Evolutionary conservation across 2,797 vertebrate species (phyloP).

Genomic region (Mareca strepera): DNA sequence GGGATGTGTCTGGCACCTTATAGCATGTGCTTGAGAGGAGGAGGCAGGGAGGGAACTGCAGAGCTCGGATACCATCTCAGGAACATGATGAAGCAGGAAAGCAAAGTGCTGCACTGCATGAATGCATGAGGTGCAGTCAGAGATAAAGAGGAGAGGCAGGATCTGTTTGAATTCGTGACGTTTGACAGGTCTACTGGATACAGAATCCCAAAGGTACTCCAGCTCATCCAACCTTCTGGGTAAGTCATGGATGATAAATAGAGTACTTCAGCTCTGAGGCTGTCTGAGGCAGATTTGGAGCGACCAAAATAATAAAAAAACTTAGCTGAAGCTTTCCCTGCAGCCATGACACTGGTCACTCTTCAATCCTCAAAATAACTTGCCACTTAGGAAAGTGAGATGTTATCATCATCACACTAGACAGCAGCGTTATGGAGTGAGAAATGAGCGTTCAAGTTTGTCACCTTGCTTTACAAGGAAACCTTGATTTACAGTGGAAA

Average conservation of each 20-base stretch:
- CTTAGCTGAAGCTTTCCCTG: neutral
- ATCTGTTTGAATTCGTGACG: neutral
- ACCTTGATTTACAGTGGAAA: neutral
- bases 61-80: neutral
- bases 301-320: neutral
- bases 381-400: neutral
- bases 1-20: conserved; percentile 64
- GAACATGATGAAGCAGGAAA: neutral
- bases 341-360: neutral
- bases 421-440: neutral
- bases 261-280: neutral
- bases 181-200: neutral
- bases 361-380: neutral
- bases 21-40: conserved; percentile 32
- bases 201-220: neutral
- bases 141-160: neutral
- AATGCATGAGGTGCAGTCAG: neutral
- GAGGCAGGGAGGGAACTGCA: neutral
- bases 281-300: neutral
- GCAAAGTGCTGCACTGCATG: neutral
- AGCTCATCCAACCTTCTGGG: neutral
- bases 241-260: neutral
- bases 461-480: neutral
- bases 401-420: neutral
- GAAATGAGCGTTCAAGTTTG: neutral